Evolutionary conservation across 1,140 invertebrate genomes (phyloP), one percentile per base, ranked within the genome.

Genomic region (Maconellicoccus hirsutus): DNA sequence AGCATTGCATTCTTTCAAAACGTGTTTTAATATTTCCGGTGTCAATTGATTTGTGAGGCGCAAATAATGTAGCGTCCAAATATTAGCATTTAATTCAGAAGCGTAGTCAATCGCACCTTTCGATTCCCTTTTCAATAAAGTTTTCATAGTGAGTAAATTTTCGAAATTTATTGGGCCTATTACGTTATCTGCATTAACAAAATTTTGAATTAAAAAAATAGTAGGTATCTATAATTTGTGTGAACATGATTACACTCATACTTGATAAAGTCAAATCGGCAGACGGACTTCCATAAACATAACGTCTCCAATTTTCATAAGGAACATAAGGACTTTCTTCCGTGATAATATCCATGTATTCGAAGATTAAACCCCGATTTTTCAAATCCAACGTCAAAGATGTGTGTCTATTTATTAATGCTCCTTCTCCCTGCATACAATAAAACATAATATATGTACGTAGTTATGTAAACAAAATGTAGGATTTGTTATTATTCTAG

Each of bases 61-160:
- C 59, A 86, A 79, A 75, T 87, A 87, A 74, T 82, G 81, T 10
- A 87, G 77, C 3, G 81, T 83, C 76, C 83, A 81, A 1, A 86
- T 75, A 75, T 84, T 86, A 70, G 81, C 81, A 1, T 81, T 84
- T 73, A 87, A 83, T 76, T 86, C 85, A 76, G 85, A 87, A 42
- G 85, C 76, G 70, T 79, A 79, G 72, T 81, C 80, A 73, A 85
- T 84, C 1, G 80, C 79, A 12, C 80, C 80, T 74, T 79, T 78
- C 0, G 79, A 74, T 10, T 76, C 72, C 71, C 76, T 75, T 16
- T 76, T 74, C 8, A 81, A 70, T 1, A 79, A 69, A 22, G 61
- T 70, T n/a, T 73, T 61, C 70, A 76, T 75, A 1, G 73, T 77
- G 1, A 77, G 63, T 3, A 78, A 79, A 7, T 76, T 74, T 19